Evolutionary conservation across 1,140 invertebrate genomes (phyloP), one percentile per base, ranked within the genome.

Genomic region (Arctopsyche grandis): DNA sequence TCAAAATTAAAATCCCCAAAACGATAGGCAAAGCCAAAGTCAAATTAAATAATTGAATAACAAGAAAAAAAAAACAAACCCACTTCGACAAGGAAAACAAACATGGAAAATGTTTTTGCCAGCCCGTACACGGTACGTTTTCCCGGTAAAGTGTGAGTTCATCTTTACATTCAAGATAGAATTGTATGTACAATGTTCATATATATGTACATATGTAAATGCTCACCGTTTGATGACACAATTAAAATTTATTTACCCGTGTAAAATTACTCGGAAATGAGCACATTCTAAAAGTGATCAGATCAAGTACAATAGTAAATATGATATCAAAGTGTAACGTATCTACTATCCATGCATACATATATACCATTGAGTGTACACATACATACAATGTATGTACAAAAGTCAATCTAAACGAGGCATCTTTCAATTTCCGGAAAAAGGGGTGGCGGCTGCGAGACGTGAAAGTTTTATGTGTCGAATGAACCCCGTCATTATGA

Each of bases 371-470:
- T 7, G 5, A 46, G 5, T 7, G 12, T 46, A 46, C 44, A 46
- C 12, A 12, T 63, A 63, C 4, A 22, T 63, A 10, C 7, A 16
- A 21, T 63, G 21, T 66, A 22, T 66, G 21, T 9, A 10, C 21
- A 14, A 9, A 66, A 66, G 5, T 66, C 21, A 5, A 66, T 66
- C 63, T 66, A 29, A 46, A 46, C 16, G 44, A 71, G 69, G 24
- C 10, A 71, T 71, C 69, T 71, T 48, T 71, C 44, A 71, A 71
- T 71, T 71, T 71, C 69, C 69, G 69, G 38, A 9, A 46, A 7
- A 24, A 22, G 22, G 29, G 29, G 58, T 21, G 46, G 10, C 3
- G 7, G 7, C 22, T 1, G 14, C 9, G 29, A 70, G 38, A 44
- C 26, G 24, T 52, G 22, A 74, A 74, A 56, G 21, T 74, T 74